Base-by-base conservation (phyloP, 2,797 vertebrate genomes). In the Odontamblyopus rebecca region DNA sequence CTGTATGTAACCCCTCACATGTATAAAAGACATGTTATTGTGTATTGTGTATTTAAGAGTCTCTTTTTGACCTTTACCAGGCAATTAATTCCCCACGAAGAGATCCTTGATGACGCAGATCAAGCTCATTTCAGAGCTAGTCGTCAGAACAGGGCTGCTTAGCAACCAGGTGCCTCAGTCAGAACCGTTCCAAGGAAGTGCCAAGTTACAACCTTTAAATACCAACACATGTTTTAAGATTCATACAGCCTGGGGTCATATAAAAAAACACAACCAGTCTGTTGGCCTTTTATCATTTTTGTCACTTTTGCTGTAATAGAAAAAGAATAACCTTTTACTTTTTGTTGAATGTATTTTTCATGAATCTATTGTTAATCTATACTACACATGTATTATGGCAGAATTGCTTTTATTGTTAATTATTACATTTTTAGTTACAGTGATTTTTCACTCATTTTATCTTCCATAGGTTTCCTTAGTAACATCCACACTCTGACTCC, bases 81-180 rank as follows among this genome's bases (percentile, higher is more conserved):
- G 71, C 67, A 81, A 74, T 89, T 79, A 63, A 72, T 68, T 68
- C 44, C 69, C 69, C 7, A 18, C 56, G 27, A 59, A 77, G 71
- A 71, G 48, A 73, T 75, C 69, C 64, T 76, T 35, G 60, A 65
- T 81, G 73, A 82, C 26, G 48, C 78, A 81, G 68, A 75, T 69
- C 54, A 18, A 82, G 41, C 71, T 85, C 57, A 78, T 77, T 80
- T 70, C 63, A 79, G 74, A 61, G 6, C 61, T 65, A 27, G 73
- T 66, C 26, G 26, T 86, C 86, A 82, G 27, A 50, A 68, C 61
- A 38, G 23, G 62, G 84, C 76, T 91, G 90, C 91, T 51, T 90
- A 86, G 90, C 88, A 91, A 91, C 90, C 86, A 90, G 85, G 85
- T 85, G 6, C 73, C 74, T 79, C 76, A 70, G 76, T 83, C 44